These are phyloP conservation scores for Indicator maculatus DNA, from an alignment of 2,113 vertebrate species.

Conservation along the genomic window DNA sequence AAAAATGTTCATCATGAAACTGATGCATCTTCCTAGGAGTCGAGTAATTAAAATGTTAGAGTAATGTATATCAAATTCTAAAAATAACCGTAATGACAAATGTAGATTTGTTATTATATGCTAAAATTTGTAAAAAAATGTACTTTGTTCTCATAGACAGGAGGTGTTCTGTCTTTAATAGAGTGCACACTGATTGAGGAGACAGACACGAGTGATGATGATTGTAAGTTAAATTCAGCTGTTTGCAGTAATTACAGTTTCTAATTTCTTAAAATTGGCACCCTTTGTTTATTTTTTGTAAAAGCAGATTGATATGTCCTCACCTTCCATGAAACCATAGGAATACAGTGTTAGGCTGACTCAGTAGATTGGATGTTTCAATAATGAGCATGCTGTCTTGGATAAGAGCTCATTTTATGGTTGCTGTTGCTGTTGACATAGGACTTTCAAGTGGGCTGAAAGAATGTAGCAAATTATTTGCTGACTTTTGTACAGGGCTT, in stretches of 20 bases:
- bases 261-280: slow-evolving; percentile 5
- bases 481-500: not conserved
- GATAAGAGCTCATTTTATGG: not conserved
- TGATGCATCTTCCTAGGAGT: not conserved
- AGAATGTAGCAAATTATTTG: not conserved
- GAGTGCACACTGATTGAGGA: slow-evolving; percentile 97
- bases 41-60: not conserved
- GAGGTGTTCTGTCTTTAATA: slow-evolving; percentile 94
- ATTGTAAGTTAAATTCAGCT: slow-evolving; percentile 83
- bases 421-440: not conserved
- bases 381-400: not conserved
- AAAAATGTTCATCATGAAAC: not conserved
- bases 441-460: not conserved
- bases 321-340: not conserved
- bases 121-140: slow-evolving; percentile 13
- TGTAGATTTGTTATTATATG: not conserved
- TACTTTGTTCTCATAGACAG: slow-evolving; percentile 84
- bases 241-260: slow-evolving; percentile 35
- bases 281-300: not conserved
- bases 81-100: not conserved
- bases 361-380: not conserved
- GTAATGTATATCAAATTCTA: not conserved
- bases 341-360: not conserved
- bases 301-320: not conserved
- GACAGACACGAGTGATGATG: slow-evolving; percentile 89